Evolutionary conservation across 2,888 invertebrate genomes (phyloP).

Genomic region (Nemapogon koenigi): DNA sequence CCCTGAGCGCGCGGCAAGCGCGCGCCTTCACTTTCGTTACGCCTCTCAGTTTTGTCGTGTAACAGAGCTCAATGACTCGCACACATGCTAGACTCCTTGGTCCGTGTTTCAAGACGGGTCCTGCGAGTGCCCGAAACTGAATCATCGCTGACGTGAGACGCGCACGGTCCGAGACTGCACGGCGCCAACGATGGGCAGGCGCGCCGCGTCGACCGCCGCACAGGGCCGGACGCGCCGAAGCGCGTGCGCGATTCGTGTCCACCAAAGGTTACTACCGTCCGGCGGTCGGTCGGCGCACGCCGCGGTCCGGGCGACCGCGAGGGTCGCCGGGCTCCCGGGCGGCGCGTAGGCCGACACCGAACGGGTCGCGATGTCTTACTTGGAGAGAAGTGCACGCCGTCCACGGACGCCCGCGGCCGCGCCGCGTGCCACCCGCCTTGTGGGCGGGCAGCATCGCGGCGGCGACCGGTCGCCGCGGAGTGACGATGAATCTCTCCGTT

Average conservation of each 20-base stretch:
- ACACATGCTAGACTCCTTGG: slow-evolving; percentile 76
- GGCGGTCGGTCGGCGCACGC: slow-evolving; percentile 19
- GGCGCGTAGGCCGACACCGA: slow-evolving; percentile 43
- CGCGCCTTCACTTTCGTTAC: slow-evolving; percentile 69
- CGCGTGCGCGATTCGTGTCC: slow-evolving; percentile 24
- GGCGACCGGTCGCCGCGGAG: slow-evolving; percentile 24
- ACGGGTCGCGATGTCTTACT: slow-evolving; percentile 64
- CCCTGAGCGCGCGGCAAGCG: slow-evolving; percentile 34
- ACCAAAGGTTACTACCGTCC: slow-evolving; percentile 21
- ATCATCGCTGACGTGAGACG: slow-evolving; percentile 37
- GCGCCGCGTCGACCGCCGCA: slow-evolving; percentile 28
- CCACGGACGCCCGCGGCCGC: slow-evolving; percentile 24
- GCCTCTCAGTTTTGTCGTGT: slow-evolving; percentile 64
- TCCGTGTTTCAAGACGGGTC: slow-evolving; percentile 82
- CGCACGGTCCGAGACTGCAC: slow-evolving; percentile 32
- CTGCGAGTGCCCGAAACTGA: slow-evolving; percentile 53
- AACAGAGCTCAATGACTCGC: slow-evolving; percentile 76
- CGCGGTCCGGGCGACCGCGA: slow-evolving; percentile 17
- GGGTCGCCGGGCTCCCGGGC: slow-evolving; percentile 25
- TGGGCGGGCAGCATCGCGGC: slow-evolving; percentile 16
- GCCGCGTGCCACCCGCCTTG: slow-evolving; percentile 21
- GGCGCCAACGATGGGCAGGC: slow-evolving; percentile 22
- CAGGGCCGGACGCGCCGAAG: slow-evolving; percentile 29
- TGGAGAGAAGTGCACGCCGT: slow-evolving; percentile 34
- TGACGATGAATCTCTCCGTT: slow-evolving; percentile 43